These are phyloP conservation scores for Pterostichus niger DNA, from an alignment of 2,888 invertebrate genomes.

Conservation along the genomic window DNA sequence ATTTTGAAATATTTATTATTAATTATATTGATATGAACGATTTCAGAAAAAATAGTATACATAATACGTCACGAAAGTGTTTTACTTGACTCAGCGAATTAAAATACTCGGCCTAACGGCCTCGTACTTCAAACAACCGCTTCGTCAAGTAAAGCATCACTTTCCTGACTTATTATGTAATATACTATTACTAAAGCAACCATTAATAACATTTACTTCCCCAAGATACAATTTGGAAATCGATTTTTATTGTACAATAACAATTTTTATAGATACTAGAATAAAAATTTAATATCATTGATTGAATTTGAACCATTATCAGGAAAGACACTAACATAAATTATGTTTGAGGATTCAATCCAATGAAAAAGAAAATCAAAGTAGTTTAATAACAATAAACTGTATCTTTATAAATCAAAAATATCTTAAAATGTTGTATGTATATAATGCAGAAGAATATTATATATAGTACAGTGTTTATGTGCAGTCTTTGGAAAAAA, in stretches of 20 bases:
- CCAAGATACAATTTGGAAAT: no score
- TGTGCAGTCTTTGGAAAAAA: constrained; percentile 52
- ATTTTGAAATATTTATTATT: no score
- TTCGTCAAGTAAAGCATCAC: no score
- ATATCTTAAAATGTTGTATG: constrained; percentile 2
- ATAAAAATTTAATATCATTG: constrained; percentile 54
- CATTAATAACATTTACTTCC: no score
- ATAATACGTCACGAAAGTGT: no score
- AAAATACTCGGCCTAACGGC: no score
- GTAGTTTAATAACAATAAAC: background rate
- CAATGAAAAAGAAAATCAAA: background rate
- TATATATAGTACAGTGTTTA: constrained; percentile 52
- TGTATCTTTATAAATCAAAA: constrained; percentile 13
- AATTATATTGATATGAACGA: no score
- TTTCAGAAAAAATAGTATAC: no score
- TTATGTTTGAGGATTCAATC: background rate
- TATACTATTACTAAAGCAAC: no score
- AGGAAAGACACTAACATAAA: constrained; percentile 14
- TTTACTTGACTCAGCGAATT: no score
- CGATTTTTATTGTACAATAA: constrained; percentile 32
- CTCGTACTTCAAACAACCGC: no score
- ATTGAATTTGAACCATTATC: constrained; percentile 23
- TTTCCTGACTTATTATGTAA: no score
- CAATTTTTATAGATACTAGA: constrained; percentile 23
- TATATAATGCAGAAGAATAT: constrained; percentile 29